Percentiles rank a stretch among this genome's conserved stretches.
phyloP scores from a whole-genome alignment of 2,113 vertebrate species.

The Platichthys flesus region DNA sequence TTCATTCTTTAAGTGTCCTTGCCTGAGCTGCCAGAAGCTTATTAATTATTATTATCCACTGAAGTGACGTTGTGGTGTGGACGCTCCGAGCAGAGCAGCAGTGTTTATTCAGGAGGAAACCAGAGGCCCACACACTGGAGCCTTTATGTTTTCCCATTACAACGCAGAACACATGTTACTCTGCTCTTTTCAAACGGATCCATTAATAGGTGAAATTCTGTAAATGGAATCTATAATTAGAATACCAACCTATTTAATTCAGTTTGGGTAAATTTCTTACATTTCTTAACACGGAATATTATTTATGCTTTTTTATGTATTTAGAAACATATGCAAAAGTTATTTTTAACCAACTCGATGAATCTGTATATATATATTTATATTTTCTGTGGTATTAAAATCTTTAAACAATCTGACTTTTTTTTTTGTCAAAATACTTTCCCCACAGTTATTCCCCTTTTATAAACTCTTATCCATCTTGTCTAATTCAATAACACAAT shows the following conservation, averaged over 20 bases:
- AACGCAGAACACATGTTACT: not conserved
- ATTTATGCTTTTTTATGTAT: slow-evolving; percentile 1
- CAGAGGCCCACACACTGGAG: not conserved
- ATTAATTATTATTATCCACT: slow-evolving; percentile 39
- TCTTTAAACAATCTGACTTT: slow-evolving; percentile 1
- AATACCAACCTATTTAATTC: not conserved
- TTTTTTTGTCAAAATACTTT: no score
- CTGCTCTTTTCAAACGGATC: not conserved
- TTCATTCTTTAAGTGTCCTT: slow-evolving; percentile 57
- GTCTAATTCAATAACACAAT: no score
- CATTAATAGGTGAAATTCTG: not conserved
- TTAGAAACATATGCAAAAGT: slow-evolving; percentile 30
- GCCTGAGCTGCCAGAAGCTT: slow-evolving; percentile 32
- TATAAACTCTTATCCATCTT: not conserved
- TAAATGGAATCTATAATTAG: not conserved
- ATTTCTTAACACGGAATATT: not conserved
- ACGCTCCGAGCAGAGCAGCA: slow-evolving; percentile 2
- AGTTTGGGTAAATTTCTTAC: slow-evolving; percentile 8
- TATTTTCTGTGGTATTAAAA: slow-evolving; percentile 63
- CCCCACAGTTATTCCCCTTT: not conserved
- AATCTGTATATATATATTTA: slow-evolving; percentile 52
- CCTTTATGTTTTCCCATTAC: not conserved
- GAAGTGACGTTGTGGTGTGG: not conserved
- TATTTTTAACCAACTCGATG: slow-evolving; percentile 35
- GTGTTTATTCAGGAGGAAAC: not conserved